Evolutionary conservation across 2,113 vertebrate genomes (phyloP).

Genomic region (Nycticryphes semicollaris): DNA sequence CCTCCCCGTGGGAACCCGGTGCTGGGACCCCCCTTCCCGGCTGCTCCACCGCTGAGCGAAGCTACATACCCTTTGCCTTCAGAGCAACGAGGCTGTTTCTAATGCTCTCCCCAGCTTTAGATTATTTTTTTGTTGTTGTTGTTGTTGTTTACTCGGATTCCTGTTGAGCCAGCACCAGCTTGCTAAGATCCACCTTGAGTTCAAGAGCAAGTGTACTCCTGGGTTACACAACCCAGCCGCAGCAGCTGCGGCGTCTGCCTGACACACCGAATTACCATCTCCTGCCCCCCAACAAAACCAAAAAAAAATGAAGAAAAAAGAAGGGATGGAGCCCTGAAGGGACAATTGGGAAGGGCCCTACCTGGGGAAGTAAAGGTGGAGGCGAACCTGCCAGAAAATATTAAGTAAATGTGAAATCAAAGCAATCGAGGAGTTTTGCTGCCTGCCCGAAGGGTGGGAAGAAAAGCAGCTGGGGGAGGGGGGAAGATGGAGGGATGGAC

Average conservation of each 20-base stretch:
- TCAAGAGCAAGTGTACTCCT: conserved; percentile 20
- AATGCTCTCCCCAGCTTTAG: background rate
- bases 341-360: background rate
- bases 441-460: background rate
- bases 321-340: background rate
- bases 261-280: background rate
- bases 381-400: background rate
- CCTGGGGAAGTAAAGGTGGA: background rate
- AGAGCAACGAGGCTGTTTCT: background rate
- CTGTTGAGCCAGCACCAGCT: conserved; percentile 21
- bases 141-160: background rate
- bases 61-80: background rate
- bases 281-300: background rate
- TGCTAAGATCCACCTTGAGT: conserved; percentile 24
- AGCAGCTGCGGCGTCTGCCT: conserved; percentile 25
- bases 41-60: background rate
- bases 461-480: background rate
- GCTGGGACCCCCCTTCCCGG: accelerated
- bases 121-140: background rate
- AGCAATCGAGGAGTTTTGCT: background rate
- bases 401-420: background rate
- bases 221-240: conserved; percentile 40
- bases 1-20: background rate
- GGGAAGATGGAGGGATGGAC: background rate
- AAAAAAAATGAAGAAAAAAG: background rate